A percentile compares a stretch with the other conserved stretches of the same genome.
Evolutionary conservation across 2,113 vertebrate species (phyloP).

Genomic region (Nothocercus nigrocapillus): DNA sequence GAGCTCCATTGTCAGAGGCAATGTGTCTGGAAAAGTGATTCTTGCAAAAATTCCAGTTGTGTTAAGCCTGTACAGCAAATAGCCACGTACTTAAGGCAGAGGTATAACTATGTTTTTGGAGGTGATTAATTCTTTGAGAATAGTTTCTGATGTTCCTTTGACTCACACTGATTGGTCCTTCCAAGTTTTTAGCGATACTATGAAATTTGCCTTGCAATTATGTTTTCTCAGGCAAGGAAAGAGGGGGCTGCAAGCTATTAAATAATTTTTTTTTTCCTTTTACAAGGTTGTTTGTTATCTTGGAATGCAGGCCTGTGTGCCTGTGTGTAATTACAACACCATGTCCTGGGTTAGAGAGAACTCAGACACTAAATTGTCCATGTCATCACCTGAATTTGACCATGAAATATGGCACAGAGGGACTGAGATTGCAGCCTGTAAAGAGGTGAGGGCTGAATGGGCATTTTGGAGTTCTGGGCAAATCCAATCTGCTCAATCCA

Average conservation of each 20-base stretch:
- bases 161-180: neutral
- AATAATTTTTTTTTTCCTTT: constrained; percentile 67
- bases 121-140: neutral
- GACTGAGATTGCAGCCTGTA: constrained; percentile 79
- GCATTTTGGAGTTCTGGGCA: constrained; percentile 73
- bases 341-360: constrained; percentile 86
- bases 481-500: constrained; percentile 83
- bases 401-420: constrained; percentile 83
- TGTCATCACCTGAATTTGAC: constrained; percentile 87
- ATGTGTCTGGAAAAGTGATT: neutral
- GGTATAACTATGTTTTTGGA: neutral
- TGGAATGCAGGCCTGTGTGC: constrained; percentile 76
- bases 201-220: neutral
- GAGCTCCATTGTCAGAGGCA: neutral
- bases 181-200: neutral
- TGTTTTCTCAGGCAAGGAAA: constrained; percentile 19
- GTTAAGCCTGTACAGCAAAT: neutral
- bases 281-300: constrained; percentile 81
- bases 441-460: constrained; percentile 65
- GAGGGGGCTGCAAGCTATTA: constrained; percentile 80
- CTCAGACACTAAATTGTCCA: constrained; percentile 91
- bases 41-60: neutral
- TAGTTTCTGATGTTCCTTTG: neutral
- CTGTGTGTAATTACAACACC: constrained; percentile 90
- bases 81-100: neutral